Conservation (phyloP, 1,140 invertebrate genomes). For the Rhizoglyphus robini region DNA sequence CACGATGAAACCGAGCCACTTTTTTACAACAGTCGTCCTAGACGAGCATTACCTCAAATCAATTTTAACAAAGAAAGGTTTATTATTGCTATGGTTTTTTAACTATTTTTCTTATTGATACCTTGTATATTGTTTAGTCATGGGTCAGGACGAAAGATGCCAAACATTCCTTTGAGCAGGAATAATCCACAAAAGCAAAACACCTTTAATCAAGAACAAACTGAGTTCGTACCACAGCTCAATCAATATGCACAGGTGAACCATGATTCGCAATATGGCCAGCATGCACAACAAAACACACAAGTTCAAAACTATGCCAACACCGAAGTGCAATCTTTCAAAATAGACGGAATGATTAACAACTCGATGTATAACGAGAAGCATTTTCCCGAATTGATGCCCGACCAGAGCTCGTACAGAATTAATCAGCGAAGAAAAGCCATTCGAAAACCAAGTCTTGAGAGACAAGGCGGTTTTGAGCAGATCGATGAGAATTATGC, state of each 20-base stretch:
- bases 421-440: slow-evolving; percentile 6
- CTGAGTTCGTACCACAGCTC: no score
- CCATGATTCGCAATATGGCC: no score
- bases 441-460: slow-evolving; percentile 53
- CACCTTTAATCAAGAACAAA: background rate
- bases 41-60: slow-evolving; percentile 18
- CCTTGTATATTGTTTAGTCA: no score
- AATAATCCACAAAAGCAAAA: background rate
- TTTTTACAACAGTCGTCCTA: slow-evolving; percentile 21
- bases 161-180: background rate
- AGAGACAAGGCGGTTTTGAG: slow-evolving; percentile 47
- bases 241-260: no score
- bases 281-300: no score
- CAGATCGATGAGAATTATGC: slow-evolving; percentile 46
- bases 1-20: slow-evolving; percentile 16
- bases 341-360: background rate
- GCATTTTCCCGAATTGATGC: background rate
- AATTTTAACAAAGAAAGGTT: slow-evolving; percentile 9
- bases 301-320: background rate
- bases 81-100: no score
- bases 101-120: no score
- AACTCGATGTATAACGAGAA: background rate
- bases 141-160: background rate
- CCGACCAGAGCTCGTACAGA: background rate
- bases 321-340: background rate